These are phyloP conservation scores for Stenodema calcarata DNA, from an alignment of 2,888 invertebrate genomes.

Conservation along the genomic window DNA sequence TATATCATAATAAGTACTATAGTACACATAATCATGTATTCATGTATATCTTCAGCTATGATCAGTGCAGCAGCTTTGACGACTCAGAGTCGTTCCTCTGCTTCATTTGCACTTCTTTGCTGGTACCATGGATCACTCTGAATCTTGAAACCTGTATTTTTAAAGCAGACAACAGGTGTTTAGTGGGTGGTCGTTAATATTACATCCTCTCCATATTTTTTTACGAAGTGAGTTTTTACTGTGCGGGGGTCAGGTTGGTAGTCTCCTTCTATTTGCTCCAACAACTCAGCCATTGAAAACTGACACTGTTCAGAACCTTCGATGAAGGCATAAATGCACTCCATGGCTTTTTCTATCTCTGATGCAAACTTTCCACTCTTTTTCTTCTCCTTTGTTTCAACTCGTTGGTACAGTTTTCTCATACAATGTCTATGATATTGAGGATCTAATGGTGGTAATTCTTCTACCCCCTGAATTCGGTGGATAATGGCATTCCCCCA, in stretches of 20 bases:
- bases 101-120: background rate
- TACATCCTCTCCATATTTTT: background rate
- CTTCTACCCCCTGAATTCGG: background rate
- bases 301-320: background rate
- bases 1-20: too few relatives aligned
- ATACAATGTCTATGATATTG: background rate
- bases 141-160: background rate
- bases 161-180: background rate
- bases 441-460: background rate
- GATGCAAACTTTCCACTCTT: background rate
- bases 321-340: background rate
- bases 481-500: background rate
- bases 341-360: background rate
- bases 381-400: background rate
- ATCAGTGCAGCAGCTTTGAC: background rate
- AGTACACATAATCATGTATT: too few relatives aligned
- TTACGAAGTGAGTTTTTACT: background rate
- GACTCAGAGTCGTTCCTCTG: background rate
- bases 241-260: slow-evolving; percentile 5
- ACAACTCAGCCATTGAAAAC: background rate
- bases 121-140: background rate
- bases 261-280: slow-evolving; percentile 15
- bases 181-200: background rate
- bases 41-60: background rate
- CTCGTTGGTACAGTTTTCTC: background rate